Conservation (phyloP, 2,797 vertebrate species). For the Melopsittacus undulatus region DNA sequence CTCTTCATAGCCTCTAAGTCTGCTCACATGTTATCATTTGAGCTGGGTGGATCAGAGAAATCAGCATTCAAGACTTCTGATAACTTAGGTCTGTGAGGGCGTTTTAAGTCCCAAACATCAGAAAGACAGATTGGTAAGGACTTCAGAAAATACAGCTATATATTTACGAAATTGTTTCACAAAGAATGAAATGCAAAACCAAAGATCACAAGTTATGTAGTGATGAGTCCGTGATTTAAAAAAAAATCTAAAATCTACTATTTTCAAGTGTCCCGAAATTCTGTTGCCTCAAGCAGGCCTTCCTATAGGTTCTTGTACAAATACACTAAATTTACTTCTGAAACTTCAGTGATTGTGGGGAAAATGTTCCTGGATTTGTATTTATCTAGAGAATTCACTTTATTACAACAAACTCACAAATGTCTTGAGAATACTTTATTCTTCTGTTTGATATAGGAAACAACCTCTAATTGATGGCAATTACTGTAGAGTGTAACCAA, state of each 20-base stretch:
- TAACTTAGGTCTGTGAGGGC: neutral
- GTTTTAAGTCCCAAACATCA: neutral
- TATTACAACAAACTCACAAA: neutral
- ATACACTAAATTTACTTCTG: neutral
- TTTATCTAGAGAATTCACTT: neutral
- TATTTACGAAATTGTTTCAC: neutral
- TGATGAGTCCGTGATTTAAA: neutral
- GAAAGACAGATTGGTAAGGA: neutral
- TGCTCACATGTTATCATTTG: neutral
- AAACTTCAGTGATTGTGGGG: neutral
- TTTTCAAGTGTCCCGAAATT: neutral
- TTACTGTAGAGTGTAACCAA: neutral
- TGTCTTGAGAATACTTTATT: neutral
- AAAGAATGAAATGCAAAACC: neutral
- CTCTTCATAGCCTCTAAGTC: neutral
- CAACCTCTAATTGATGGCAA: neutral
- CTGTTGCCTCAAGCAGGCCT: neutral
- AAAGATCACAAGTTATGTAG: neutral
- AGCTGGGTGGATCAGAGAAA: neutral
- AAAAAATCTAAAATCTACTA: neutral
- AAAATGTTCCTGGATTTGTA: neutral
- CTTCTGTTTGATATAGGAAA: conserved; percentile 20
- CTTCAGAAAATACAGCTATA: neutral
- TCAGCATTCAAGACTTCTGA: neutral
- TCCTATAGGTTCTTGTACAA: neutral